Conservation (phyloP, 2,888 invertebrate genomes). For the Heliconius hortense region DNA sequence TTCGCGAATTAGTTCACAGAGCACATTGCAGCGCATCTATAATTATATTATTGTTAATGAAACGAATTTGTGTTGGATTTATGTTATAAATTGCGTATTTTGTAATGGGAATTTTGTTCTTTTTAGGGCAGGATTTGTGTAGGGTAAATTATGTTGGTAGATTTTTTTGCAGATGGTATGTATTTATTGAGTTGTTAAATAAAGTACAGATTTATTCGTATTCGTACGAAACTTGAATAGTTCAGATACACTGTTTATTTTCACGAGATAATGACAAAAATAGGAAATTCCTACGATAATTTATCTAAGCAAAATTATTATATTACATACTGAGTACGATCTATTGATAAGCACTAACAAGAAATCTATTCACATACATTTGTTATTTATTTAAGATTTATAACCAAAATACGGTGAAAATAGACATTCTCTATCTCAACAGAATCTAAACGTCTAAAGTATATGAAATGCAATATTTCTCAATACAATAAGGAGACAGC, state of each 20-base stretch:
- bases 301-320: constrained; percentile 1
- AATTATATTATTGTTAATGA: neutral
- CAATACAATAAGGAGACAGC: constrained; percentile 72
- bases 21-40: neutral
- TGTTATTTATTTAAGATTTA: constrained; percentile 18
- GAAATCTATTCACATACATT: constrained; percentile 12
- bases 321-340: neutral
- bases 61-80: neutral
- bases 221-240: too few species aligned
- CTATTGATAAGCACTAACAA: constrained; percentile 1
- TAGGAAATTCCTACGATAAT: neutral
- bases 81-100: neutral
- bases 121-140: neutral
- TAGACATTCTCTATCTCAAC: constrained; percentile 25
- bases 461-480: constrained; percentile 71
- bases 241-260: too few species aligned
- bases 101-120: neutral
- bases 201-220: neutral
- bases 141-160: neutral
- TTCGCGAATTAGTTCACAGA: constrained; percentile 30
- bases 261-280: neutral
- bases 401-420: constrained; percentile 20
- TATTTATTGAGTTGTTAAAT: neutral
- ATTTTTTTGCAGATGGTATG: neutral
- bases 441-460: constrained; percentile 46